These are phyloP conservation scores for Chelidonichthys spinosus DNA, from an alignment of 2,797 vertebrate species.

Conservation along the genomic window DNA sequence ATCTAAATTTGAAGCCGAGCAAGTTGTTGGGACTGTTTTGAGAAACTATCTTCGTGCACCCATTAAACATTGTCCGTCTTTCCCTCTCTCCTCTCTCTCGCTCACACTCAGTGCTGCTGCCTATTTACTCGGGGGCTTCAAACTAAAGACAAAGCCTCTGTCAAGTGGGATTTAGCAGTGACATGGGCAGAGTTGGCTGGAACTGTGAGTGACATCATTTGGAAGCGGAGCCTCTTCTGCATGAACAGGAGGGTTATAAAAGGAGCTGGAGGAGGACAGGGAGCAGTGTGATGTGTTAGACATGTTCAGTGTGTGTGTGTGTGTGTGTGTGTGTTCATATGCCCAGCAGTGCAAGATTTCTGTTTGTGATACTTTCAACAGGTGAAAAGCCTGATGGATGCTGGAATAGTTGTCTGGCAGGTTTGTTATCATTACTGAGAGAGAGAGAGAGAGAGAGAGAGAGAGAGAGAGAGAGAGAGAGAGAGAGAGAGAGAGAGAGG, in stretches of 20 bases:
- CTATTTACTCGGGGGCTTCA: constrained; percentile 57
- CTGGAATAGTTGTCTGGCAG: constrained; percentile 52
- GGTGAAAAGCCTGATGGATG: constrained; percentile 70
- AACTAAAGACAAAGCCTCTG: constrained; percentile 71
- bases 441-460: constrained; percentile 18
- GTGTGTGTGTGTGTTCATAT: constrained; percentile 12
- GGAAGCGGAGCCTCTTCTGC: constrained; percentile 61
- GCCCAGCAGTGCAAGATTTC: constrained; percentile 38
- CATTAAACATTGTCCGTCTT: constrained; percentile 27
- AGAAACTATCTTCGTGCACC: constrained; percentile 22
- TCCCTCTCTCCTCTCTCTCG: neutral
- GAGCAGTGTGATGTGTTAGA: constrained; percentile 40
- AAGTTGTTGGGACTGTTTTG: constrained; percentile 22
- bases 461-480: constrained; percentile 5
- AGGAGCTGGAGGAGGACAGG: constrained; percentile 50
- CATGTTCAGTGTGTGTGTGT: constrained; percentile 8
- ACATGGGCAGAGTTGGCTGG: constrained; percentile 68
- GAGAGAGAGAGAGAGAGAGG: neutral
- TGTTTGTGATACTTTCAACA: constrained; percentile 61
- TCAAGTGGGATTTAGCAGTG: constrained; percentile 76
- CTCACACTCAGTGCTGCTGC: constrained; percentile 39
- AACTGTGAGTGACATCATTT: constrained; percentile 72
- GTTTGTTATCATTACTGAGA: constrained; percentile 66
- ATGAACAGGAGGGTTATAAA: constrained; percentile 58
- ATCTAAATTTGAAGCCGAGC: constrained; percentile 4